These are phyloP conservation scores for Copsychus sechellarum DNA, from an alignment of 2,113 vertebrate genomes.

Conservation along the genomic window DNA sequence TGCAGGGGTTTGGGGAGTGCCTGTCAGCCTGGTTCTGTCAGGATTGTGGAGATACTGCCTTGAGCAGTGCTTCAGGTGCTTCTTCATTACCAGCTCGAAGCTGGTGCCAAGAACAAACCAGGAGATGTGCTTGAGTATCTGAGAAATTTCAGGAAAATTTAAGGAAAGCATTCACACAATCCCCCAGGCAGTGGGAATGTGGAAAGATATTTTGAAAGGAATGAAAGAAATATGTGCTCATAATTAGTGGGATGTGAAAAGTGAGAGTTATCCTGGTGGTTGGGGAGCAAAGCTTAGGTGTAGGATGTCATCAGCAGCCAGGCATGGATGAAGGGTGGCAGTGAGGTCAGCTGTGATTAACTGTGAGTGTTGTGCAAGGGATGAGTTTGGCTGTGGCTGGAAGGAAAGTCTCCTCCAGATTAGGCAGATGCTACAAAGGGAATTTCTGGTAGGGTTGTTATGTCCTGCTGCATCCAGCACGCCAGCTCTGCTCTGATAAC, in stretches of 20 bases:
- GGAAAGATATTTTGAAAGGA: not conserved
- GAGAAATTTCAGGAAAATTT: not conserved
- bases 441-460: not conserved
- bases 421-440: not conserved
- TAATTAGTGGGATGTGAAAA: not conserved
- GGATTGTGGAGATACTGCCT: not conserved
- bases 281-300: not conserved
- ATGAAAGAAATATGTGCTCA: not conserved
- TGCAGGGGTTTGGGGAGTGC: not conserved
- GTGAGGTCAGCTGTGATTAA: not conserved
- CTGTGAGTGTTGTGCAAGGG: not conserved
- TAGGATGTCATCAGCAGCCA: not conserved
- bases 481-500: not conserved
- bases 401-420: not conserved
- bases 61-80: not conserved
- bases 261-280: not conserved
- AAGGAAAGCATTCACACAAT: not conserved
- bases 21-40: not conserved
- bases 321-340: not conserved
- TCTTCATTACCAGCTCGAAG: not conserved
- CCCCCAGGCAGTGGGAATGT: not conserved
- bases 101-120: not conserved
- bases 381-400: not conserved
- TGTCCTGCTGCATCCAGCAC: not conserved
- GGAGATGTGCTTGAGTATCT: not conserved